Evolutionary conservation across 2,888 invertebrate genomes (phyloP), one percentile per base, ranked within the genome.

Genomic region (Lampropteryx suffumata): DNA sequence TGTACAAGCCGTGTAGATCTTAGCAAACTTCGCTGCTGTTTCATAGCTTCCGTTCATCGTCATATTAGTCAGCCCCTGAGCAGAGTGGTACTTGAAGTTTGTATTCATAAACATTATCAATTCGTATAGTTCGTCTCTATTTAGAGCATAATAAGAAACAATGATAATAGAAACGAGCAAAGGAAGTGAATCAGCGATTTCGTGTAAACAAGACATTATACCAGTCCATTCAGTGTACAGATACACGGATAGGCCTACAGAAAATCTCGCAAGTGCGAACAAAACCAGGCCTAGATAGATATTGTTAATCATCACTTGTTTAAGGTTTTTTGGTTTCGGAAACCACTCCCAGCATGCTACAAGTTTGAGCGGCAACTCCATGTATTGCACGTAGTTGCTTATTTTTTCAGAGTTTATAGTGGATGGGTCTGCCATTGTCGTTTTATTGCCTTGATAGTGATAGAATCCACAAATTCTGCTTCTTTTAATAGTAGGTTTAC

Each of bases 291-390:
- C 60, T 0, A 84, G 47, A 29, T 87, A 87, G 0, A 79, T 34
- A 9, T 80, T 62, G 50, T 89, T 88, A 0, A 74, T 12, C 0
- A 82, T 61, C 2, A 73, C 63, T 13, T 72, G 67, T 1, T 42
- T 52, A 35, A 72, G 65, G 1, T 47, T 62, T 0, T 46, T 50
- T 0, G 83, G 65, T 2, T 74, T 62, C 0, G 64, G 62, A 36
- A 61, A 86, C 76, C 88, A 78, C 8, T 86, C 86, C 86, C 84
- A 87, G 27, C 85, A 87, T 0, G 71, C 87, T 0, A 69, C 82
- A 0, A 82, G 59, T 60, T 86, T 82, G 3, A 89, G 50, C 0
- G 87, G 82, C 3, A 68, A 36, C 28, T 71, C 65, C 1, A 86
- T 49, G 48, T 72, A 89, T 29, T 84, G 70, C 0, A 74, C 62